Base-by-base conservation (phyloP, 2,888 invertebrate species). In the Drepana falcataria region DNA sequence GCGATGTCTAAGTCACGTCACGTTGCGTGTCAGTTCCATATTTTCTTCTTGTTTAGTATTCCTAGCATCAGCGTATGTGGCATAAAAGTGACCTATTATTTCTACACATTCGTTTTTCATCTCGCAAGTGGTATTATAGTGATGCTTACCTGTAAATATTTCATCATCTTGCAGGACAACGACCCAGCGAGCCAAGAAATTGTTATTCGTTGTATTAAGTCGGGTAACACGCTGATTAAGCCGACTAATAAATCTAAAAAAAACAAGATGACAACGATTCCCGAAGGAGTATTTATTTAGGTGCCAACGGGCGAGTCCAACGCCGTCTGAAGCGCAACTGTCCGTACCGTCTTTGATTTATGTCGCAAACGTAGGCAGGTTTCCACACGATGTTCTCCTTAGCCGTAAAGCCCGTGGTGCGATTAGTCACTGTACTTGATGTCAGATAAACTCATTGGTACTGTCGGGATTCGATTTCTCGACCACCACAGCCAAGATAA, bases 151-250 rank as follows among this genome's bases (percentile, higher is more conserved):
- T 96, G 96, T 73, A 95, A 92, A 87, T 96, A 98, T 72, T 96
- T 94, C 78, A 97, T 95, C 73, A 96, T 82, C 88, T 97, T 98
- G 90, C 97, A 98, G 56, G 95, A 95, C 37, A 95, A 81, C 67
- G 97, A 96, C 6, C 97, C 97, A 3, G 96, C 97, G 58, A 96
- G 93, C 97, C 97, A 98, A 2, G 95, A 94, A 53, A 98, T 95
- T 3, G 97, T 97, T 60, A 96, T 95, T 69, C 96, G 93, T 94
- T 97, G 97, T 61, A 96, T 94, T 65, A 98, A 95, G 81, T 98
- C 97, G 33, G 97, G 97, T 57, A 96, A 91, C 3, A 98, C 97
- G 76, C 95, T 97, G 80, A 97, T 95, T 63, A 98, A 87, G 51
- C 97, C 97, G 59, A 98, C 97, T 62, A 95, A 93, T 60, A 98